Percentiles rank a stretch among this genome's conserved stretches.
These are phyloP conservation scores for Beaufortia kweichowensis DNA, from an alignment of 2,113 vertebrate species.

Conservation along the genomic window DNA sequence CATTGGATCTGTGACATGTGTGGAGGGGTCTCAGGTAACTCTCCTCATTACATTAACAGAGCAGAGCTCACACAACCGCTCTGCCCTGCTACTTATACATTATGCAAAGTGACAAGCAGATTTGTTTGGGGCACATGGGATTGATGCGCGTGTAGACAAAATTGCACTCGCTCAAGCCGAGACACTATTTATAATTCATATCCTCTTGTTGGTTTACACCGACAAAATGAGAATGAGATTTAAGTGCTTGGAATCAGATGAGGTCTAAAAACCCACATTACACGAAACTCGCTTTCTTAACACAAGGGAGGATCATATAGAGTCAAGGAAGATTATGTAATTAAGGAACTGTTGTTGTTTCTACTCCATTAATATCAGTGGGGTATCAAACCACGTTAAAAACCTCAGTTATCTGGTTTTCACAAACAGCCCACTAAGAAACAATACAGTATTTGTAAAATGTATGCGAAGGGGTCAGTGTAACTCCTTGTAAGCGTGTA, in stretches of 20 bases:
- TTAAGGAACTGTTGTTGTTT: slow-evolving; percentile 23
- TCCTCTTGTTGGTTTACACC: slow-evolving; percentile 35
- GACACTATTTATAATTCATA: slow-evolving; percentile 56
- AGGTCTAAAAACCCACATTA: slow-evolving; percentile 36
- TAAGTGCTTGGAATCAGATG: slow-evolving; percentile 44
- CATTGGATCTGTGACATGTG: slow-evolving; percentile 13
- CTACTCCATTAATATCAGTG: slow-evolving; percentile 8
- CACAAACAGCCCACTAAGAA: slow-evolving; percentile 23
- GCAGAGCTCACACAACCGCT: slow-evolving; percentile 8
- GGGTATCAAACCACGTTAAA: slow-evolving; percentile 19
- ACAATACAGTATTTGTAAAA: slow-evolving; percentile 30
- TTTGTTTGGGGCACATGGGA: slow-evolving; percentile 51
- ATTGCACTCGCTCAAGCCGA: slow-evolving; percentile 39
- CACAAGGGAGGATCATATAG: slow-evolving; percentile 22
- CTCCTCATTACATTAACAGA: slow-evolving; percentile 44
- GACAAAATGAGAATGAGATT: slow-evolving; percentile 37
- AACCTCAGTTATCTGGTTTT: slow-evolving; percentile 28
- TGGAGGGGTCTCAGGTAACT: slow-evolving; percentile 22
- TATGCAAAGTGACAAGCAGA: slow-evolving; percentile 57
- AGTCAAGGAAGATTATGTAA: slow-evolving; percentile 32
- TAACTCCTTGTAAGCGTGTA: slow-evolving; percentile 43
- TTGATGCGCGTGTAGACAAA: slow-evolving; percentile 50
- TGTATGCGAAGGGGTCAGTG: slow-evolving; percentile 1
- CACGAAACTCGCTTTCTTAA: neutral
- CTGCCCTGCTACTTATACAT: slow-evolving; percentile 50